Percentiles rank a stretch among this genome's conserved stretches.
Conservation (phyloP, 2,113 vertebrate genomes). For the Lathamus discolor region DNA sequence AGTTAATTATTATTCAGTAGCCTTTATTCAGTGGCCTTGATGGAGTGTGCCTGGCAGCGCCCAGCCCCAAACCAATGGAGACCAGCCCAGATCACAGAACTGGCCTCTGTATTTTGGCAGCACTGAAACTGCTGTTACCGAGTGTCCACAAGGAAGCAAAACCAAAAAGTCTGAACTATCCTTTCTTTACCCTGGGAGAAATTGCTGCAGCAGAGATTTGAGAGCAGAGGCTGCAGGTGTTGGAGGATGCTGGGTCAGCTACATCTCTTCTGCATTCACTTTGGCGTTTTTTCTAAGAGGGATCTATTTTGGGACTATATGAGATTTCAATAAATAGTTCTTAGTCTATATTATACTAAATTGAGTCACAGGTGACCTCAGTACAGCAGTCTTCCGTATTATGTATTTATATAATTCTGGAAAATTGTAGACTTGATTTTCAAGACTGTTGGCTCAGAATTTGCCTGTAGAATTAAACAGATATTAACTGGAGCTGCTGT, state of each 20-base stretch:
- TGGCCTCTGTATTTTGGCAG: neutral
- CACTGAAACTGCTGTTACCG: neutral
- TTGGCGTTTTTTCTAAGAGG: neutral
- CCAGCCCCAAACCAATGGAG: rapidly evolving
- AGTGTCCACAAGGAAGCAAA: neutral
- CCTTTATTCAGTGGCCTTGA: neutral
- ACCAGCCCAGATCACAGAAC: neutral
- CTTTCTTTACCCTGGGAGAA: neutral
- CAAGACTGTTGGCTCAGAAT: neutral
- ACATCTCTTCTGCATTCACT: neutral
- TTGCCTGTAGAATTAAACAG: neutral
- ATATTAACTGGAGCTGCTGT: neutral
- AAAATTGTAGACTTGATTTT: neutral
- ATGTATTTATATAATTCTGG: neutral
- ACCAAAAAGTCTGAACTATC: neutral
- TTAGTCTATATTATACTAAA: neutral
- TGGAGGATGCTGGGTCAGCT: neutral
- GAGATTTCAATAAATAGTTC: neutral
- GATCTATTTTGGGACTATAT: neutral
- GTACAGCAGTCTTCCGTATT: neutral
- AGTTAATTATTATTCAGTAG: neutral
- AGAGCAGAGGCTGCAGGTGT: neutral
- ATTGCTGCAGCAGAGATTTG: neutral
- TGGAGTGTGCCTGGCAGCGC: neutral
- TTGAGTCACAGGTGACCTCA: neutral